Conservation (phyloP, 35 echinoderm and acorn worm species). For the Patiria miniata region DNA sequence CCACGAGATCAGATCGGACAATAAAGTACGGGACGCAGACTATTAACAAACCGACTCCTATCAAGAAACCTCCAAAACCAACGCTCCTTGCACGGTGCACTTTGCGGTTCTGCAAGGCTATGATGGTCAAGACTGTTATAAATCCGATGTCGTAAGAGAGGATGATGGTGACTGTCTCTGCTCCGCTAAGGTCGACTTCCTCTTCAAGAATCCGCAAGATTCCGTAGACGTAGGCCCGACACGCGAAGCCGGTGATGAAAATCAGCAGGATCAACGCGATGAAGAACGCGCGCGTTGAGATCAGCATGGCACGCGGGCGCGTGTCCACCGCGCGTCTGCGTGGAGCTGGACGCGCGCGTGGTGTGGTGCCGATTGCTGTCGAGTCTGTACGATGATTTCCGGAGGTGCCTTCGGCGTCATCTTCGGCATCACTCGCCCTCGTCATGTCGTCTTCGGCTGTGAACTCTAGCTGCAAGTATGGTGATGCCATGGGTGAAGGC, state of each 20-base stretch:
- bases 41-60: slow-evolving; percentile 13
- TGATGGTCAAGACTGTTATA: not conserved
- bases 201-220: not conserved
- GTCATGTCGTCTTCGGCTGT: slow-evolving; percentile 8
- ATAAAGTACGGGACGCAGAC: slow-evolving; percentile 39
- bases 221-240: slow-evolving; percentile 7
- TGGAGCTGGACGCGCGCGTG: not conserved
- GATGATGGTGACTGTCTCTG: not conserved
- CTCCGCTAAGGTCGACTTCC: not conserved
- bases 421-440: slow-evolving; percentile 1
- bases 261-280: not conserved
- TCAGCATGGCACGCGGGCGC: no score
- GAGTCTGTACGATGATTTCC: not conserved
- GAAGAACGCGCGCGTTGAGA: not conserved
- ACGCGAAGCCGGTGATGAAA: slow-evolving; percentile 22
- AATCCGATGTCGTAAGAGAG: slow-evolving; percentile 21
- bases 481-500: not conserved
- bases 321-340: not conserved
- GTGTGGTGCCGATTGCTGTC: not conserved
- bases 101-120: not conserved
- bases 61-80: not conserved
- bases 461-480: slow-evolving; percentile 32
- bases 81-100: slow-evolving; percentile 3
- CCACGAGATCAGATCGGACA: not conserved
- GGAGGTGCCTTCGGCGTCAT: not conserved